These are phyloP conservation scores for Danionella cerebrum DNA, from an alignment of 2,113 vertebrate species.

Conservation along the genomic window DNA sequence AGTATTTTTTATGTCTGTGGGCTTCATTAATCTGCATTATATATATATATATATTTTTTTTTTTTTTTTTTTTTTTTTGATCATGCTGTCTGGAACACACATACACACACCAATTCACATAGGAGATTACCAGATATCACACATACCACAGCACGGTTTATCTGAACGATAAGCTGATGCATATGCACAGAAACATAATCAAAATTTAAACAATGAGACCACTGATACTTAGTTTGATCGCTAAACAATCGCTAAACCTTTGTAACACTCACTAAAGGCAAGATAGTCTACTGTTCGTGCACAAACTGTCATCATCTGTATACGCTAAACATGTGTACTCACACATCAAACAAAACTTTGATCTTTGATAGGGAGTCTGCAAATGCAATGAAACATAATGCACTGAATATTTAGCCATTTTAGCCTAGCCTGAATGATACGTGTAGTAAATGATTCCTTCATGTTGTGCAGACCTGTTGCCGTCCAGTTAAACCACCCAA, in stretches of 20 bases:
- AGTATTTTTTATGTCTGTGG: too few relatives aligned
- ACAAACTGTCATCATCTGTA: neutral
- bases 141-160: neutral
- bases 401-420: neutral
- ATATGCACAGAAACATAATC: neutral
- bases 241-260: constrained; percentile 6
- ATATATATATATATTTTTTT: too few relatives aligned
- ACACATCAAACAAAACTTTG: too few relatives aligned
- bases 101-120: neutral
- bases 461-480: constrained; percentile 6
- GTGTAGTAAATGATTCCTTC: neutral
- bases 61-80: constrained; percentile 32
- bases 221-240: neutral
- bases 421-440: neutral
- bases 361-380: neutral
- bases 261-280: neutral
- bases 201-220: neutral
- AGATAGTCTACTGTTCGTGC: neutral
- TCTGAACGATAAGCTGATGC: neutral
- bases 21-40: too few relatives aligned
- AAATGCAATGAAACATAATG: neutral
- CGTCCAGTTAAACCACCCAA: neutral
- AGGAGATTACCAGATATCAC: neutral
- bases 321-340: neutral
- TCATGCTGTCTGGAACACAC: constrained; percentile 36